A percentile compares a stretch with the other conserved stretches of the same genome.
Conservation (phyloP, 2,797 vertebrate genomes). For the Enteromius fasciolatus region DNA sequence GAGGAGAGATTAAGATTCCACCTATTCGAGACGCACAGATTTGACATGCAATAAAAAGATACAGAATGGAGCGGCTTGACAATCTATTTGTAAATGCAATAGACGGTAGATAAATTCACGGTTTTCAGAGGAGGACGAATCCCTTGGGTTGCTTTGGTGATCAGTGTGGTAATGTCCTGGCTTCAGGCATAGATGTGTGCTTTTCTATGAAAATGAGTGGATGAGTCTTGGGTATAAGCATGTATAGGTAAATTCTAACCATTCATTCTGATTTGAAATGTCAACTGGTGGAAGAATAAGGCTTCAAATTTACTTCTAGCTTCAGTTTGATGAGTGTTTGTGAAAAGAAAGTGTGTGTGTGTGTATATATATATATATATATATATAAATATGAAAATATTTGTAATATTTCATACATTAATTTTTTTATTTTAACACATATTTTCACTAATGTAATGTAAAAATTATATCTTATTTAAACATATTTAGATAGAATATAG, state of each 20-base stretch:
- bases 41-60: constrained; percentile 58
- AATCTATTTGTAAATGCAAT: constrained; percentile 61
- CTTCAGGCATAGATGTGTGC: constrained; percentile 43
- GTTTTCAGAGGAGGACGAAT: constrained; percentile 40
- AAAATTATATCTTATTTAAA: background rate
- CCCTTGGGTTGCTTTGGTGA: constrained; percentile 43
- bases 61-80: constrained; percentile 47
- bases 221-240: constrained; percentile 25
- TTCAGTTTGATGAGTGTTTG: background rate
- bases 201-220: constrained; percentile 48
- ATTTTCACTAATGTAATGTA: background rate
- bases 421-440: background rate
- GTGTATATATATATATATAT: too few species aligned
- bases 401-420: too few species aligned
- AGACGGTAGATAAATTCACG: constrained; percentile 52
- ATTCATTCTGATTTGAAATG: constrained; percentile 4
- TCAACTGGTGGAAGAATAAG: constrained; percentile 2
- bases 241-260: constrained; percentile 14
- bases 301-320: background rate
- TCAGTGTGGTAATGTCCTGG: constrained; percentile 42
- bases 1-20: constrained; percentile 46
- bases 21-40: constrained; percentile 43
- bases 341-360: background rate
- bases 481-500: background rate
- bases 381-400: too few species aligned